Conservation (phyloP, 2,797 vertebrate genomes). For the Choloepus didactylus region DNA sequence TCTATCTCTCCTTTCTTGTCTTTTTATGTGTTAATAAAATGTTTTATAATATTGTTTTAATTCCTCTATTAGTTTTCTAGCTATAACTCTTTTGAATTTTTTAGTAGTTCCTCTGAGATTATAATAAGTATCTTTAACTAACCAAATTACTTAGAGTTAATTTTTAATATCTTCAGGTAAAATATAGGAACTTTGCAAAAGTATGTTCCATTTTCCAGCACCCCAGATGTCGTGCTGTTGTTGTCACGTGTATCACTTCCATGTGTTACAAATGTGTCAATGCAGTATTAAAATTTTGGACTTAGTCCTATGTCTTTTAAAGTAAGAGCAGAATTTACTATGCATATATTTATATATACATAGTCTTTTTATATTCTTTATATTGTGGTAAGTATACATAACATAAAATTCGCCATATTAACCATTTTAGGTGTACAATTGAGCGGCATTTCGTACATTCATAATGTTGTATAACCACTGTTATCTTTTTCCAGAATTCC, state of each 20-base stretch:
- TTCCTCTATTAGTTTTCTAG: neutral
- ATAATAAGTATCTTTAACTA: neutral
- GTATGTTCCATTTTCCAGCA: neutral
- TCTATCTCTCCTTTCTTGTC: neutral
- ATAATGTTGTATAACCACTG: no score
- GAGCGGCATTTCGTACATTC: no score
- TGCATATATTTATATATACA: no score
- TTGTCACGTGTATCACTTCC: neutral
- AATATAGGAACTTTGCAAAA: neutral
- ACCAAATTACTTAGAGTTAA: neutral
- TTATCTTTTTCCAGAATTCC: no score
- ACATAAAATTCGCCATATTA: no score
- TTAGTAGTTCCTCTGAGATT: neutral
- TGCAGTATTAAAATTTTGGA: neutral
- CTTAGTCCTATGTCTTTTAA: neutral
- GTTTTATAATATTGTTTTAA: neutral
- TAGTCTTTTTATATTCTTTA: no score
- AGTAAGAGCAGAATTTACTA: no score
- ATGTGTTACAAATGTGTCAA: neutral
- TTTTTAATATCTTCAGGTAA: neutral
- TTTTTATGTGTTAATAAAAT: neutral
- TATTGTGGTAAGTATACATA: no score
- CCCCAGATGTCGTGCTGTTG: neutral
- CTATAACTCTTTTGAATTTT: neutral
- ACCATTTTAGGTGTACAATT: no score